These are phyloP conservation scores for Xiphias gladius DNA, from an alignment of 2,113 vertebrate species.

Conservation along the genomic window DNA sequence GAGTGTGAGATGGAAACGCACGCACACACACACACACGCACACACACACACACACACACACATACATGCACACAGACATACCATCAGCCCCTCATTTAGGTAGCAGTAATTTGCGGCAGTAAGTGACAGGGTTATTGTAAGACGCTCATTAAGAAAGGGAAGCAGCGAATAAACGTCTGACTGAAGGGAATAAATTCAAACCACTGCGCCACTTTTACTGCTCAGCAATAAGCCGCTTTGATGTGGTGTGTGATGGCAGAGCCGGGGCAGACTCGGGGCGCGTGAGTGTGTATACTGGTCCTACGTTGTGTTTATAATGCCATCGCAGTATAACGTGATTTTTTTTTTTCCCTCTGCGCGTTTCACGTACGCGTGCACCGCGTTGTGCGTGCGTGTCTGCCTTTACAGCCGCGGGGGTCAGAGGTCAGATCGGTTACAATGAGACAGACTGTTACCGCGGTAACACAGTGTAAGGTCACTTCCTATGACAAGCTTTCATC, in stretches of 20 bases:
- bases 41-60: slow-evolving; percentile 15
- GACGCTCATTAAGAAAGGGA: slow-evolving; percentile 80
- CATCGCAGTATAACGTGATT: background rate
- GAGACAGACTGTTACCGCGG: slow-evolving; percentile 31
- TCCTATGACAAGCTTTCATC: slow-evolving; percentile 71
- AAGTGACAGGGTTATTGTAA: slow-evolving; percentile 82
- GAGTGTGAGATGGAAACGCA: slow-evolving; percentile 51
- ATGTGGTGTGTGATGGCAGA: slow-evolving; percentile 71
- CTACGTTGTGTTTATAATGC: slow-evolving; percentile 20
- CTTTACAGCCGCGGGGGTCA: slow-evolving; percentile 25
- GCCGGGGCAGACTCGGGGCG: slow-evolving; percentile 45
- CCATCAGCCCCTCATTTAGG: slow-evolving; percentile 69
- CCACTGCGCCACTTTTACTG: slow-evolving; percentile 78
- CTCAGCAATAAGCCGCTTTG: slow-evolving; percentile 72
- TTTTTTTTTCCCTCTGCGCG: background rate
- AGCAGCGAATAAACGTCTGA: slow-evolving; percentile 77
- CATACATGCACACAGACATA: background rate
- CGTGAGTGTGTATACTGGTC: slow-evolving; percentile 14
- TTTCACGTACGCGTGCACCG: background rate
- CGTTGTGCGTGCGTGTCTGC: background rate
- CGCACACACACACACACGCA: slow-evolving; percentile 41
- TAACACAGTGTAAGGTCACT: slow-evolving; percentile 45
- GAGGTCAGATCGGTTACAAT: slow-evolving; percentile 56
- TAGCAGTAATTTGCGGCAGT: slow-evolving; percentile 73
- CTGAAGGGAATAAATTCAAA: slow-evolving; percentile 77